Evolutionary conservation across 2,888 invertebrate species (phyloP), one percentile per base, ranked within the genome.

Genomic region (Rhingia rostrata): DNA sequence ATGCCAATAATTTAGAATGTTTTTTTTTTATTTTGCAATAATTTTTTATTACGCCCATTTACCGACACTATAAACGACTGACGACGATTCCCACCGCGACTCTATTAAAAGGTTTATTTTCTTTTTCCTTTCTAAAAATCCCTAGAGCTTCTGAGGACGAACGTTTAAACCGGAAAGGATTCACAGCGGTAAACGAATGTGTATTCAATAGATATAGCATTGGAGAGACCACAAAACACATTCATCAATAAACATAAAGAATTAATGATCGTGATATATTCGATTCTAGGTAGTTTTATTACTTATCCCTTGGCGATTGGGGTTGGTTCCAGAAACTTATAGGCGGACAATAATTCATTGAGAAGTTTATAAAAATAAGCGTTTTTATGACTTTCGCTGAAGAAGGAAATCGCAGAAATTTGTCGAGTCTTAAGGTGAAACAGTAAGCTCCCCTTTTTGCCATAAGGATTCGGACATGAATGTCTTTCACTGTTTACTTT

Each of bases 1-100:
- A 90, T 89, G 88, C 88, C 89, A 89, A 90, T 90, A 90, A 90
- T 90, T 90, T 89, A 89, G 90, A 90, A 90, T 89, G 89, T 89
- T 89, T 90, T 47, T 89, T 89, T 90, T 89, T 89, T 90, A 90
- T 90, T 89, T 89, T 87, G 88, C 88, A 89, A 89, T 90, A 90
- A 90, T 89, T 90, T 90, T 90, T 90, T 90, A 90, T 90, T 90
- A 89, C 79, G 60, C 69, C 67, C 79, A 79, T 84, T 84, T 69
- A 56, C 54, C 73, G 64, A 79, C 83, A 83, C 72, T 67, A 82
- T 78, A 51, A 78, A 82, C 70, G 81, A 64, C 61, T 53, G 61
- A 66, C 70, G 66, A 82, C 67, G 82, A 82, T 61, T 67, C 63
- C 56, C 61, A 63, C n/a, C 61, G 47, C 61, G 22, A 22, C 53